Conservation (phyloP, 2,888 invertebrate genomes). For the Drosophila vallismaia region DNA sequence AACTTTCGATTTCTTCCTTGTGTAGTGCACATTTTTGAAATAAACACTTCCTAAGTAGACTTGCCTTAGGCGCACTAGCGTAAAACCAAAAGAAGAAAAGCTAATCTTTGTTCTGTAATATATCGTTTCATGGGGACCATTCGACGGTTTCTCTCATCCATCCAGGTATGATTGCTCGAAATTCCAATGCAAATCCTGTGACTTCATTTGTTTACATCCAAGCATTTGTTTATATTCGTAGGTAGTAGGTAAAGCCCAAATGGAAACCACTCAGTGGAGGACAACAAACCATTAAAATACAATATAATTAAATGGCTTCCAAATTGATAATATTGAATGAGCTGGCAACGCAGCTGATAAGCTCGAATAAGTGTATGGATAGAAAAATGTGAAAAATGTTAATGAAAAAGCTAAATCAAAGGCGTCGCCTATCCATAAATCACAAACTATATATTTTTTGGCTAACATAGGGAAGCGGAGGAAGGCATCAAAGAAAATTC, state of each 20-base stretch:
- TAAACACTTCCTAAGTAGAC: slow-evolving; percentile 68
- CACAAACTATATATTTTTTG: slow-evolving; percentile 31
- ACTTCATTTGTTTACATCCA: slow-evolving; percentile 34
- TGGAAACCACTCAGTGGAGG: slow-evolving; percentile 26
- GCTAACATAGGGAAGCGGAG: slow-evolving; percentile 6
- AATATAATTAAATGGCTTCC: not conserved
- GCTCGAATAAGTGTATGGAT: slow-evolving; percentile 14
- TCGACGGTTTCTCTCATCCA: not conserved
- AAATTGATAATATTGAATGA: slow-evolving; percentile 40
- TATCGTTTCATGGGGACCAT: not conserved
- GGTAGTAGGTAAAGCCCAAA: slow-evolving; percentile 27
- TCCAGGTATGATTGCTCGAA: slow-evolving; percentile 3
- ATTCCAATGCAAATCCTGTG: not conserved
- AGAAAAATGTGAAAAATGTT: slow-evolving; percentile 47
- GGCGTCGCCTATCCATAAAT: slow-evolving; percentile 66
- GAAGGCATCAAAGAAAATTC: slow-evolving; percentile 68
- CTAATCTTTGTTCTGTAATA: slow-evolving; percentile 7
- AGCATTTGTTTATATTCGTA: slow-evolving; percentile 17
- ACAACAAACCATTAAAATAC: slow-evolving; percentile 3
- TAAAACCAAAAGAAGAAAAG: slow-evolving; percentile 46
- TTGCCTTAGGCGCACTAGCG: slow-evolving; percentile 75
- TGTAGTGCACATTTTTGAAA: slow-evolving; percentile 36
- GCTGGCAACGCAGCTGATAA: slow-evolving; percentile 50
- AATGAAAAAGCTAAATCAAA: slow-evolving; percentile 53
- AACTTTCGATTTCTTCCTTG: slow-evolving; percentile 22